Conservation (phyloP, 2,888 invertebrate species). For the Muschampia plurimacula region DNA sequence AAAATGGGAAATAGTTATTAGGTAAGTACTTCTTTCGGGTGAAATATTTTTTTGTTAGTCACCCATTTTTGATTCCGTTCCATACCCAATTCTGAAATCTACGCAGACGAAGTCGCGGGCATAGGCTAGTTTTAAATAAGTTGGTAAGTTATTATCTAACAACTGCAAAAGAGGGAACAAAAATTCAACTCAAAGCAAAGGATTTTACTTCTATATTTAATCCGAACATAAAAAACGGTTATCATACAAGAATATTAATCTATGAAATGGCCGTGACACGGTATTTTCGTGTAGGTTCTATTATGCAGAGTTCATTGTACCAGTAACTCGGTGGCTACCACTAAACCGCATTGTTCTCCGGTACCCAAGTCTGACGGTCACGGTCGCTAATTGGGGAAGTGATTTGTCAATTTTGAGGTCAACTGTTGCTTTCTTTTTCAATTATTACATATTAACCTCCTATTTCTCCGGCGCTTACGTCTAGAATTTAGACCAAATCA, state of each 20-base stretch:
- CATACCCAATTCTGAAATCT: too few relatives aligned
- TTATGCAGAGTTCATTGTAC: constrained; percentile 45
- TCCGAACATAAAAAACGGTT: constrained; percentile 9
- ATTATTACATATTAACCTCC: constrained; percentile 15
- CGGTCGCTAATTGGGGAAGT: constrained; percentile 65
- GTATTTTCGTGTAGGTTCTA: constrained; percentile 37
- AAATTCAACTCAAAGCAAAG: background rate
- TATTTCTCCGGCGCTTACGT: background rate
- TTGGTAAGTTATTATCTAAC: background rate
- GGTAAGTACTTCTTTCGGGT: too few relatives aligned
- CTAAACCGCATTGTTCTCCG: constrained; percentile 52
- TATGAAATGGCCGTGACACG: constrained; percentile 46
- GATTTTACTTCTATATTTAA: background rate
- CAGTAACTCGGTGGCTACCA: constrained; percentile 46
- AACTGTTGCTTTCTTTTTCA: constrained; percentile 47
- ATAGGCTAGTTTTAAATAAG: too few relatives aligned
- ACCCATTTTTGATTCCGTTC: too few relatives aligned
- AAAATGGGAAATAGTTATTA: too few relatives aligned
- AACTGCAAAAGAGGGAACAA: background rate
- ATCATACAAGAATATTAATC: constrained; percentile 33
- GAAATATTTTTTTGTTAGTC: too few relatives aligned
- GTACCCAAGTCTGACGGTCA: constrained; percentile 55
- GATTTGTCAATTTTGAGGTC: constrained; percentile 62
- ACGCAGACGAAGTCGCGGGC: too few relatives aligned
- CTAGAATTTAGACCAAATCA: constrained; percentile 19